phyloP scores from a whole-genome alignment of 2,113 vertebrate genomes.

The Silurus glanis region DNA sequence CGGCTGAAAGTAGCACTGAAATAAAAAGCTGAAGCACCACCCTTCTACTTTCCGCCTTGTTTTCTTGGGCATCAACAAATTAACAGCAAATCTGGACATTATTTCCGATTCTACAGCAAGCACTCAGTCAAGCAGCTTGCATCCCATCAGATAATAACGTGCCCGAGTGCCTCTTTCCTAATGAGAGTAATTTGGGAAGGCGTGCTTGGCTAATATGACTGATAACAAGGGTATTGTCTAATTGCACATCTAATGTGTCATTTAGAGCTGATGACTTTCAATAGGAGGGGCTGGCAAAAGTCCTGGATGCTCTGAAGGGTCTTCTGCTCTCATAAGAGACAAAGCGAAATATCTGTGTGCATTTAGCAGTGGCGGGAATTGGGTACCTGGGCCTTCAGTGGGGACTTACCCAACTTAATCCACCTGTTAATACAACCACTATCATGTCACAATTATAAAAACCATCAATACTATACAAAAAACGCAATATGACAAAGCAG shows the following conservation, averaged over 20 bases:
- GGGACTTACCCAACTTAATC: too few relatives aligned
- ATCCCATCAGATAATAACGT: conserved; percentile 41
- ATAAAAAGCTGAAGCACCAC: neutral
- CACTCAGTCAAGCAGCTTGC: conserved; percentile 20
- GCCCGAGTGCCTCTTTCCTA: conserved; percentile 35
- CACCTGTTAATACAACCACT: too few relatives aligned
- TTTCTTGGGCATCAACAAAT: conserved; percentile 24
- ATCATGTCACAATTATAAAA: too few relatives aligned
- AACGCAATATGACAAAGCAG: too few relatives aligned
- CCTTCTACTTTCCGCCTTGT: neutral
- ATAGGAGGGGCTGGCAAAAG: conserved; percentile 48
- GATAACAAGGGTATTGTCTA: conserved; percentile 51
- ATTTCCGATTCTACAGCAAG: conserved; percentile 11
- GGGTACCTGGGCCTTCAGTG: too few relatives aligned
- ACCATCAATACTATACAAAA: too few relatives aligned
- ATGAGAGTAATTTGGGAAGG: conserved; percentile 53
- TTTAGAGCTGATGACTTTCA: conserved; percentile 49
- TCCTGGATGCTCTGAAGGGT: conserved; percentile 32
- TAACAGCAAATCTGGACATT: conserved; percentile 33
- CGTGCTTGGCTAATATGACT: conserved; percentile 44
- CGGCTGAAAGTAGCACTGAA: neutral
- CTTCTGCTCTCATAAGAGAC: conserved; percentile 3
- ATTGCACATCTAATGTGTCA: conserved; percentile 53
- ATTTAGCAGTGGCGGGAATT: neutral
- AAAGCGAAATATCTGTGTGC: conserved; percentile 31